Conservation (phyloP, 1,140 invertebrate genomes). For the Eciton burchellii region DNA sequence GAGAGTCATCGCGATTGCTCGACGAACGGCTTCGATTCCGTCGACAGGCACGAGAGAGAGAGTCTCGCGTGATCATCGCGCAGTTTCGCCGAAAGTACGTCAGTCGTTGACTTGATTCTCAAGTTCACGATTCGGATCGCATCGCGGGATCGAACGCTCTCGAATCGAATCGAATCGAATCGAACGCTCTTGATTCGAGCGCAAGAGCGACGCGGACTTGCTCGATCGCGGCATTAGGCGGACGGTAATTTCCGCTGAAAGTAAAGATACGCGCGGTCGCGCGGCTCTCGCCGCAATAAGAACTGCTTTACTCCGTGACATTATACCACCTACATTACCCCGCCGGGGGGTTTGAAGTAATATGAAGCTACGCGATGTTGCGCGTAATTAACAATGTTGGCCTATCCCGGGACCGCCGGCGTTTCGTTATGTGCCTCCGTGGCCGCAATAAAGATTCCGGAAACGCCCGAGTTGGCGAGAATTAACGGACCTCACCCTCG, state of each 20-base stretch:
- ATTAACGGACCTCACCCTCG: conserved; percentile 20
- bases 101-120: too few species aligned
- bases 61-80: too few species aligned
- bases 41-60: too few species aligned
- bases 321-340: conserved; percentile 66
- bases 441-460: conserved; percentile 46
- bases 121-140: too few species aligned
- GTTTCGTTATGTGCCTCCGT: conserved; percentile 42
- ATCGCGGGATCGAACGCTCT: too few species aligned
- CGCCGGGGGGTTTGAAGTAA: conserved; percentile 60
- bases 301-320: conserved; percentile 67
- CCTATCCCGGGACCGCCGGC: conserved; percentile 43
- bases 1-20: too few species aligned
- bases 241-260: conserved; percentile 57
- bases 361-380: conserved; percentile 65
- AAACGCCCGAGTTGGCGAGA: conserved; percentile 19
- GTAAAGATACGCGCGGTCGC: conserved; percentile 52
- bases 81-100: too few species aligned
- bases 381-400: conserved; percentile 67
- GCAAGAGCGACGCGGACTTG: background rate
- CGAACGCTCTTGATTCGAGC: too few species aligned
- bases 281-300: conserved; percentile 61
- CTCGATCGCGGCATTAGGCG: conserved; percentile 20
- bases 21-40: too few species aligned
- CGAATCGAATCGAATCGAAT: too few species aligned